Conservation (phyloP, 2,888 invertebrate genomes). For the Cataglyphis altisquamis region DNA sequence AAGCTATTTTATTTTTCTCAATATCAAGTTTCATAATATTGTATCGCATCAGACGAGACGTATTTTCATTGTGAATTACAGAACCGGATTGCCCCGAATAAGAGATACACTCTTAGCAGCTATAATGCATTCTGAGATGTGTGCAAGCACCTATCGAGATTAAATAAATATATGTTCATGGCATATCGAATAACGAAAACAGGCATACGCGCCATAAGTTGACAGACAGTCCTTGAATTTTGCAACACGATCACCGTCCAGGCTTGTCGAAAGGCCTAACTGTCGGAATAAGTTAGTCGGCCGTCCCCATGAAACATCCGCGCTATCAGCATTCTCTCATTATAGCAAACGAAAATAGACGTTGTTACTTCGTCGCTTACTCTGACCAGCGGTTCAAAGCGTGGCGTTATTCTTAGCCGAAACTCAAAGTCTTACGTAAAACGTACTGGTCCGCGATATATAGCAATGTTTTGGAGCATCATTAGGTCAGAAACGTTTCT, state of each 20-base stretch:
- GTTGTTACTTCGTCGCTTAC: constrained; percentile 76
- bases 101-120: neutral
- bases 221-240: constrained; percentile 38
- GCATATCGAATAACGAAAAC: constrained; percentile 13
- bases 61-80: neutral
- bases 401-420: constrained; percentile 75
- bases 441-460: constrained; percentile 57
- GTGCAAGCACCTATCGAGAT: constrained; percentile 12
- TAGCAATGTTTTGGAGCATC: constrained; percentile 62
- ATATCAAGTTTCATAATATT: neutral
- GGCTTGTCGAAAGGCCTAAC: constrained; percentile 23
- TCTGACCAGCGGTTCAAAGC: constrained; percentile 73
- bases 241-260: constrained; percentile 28
- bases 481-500: constrained; percentile 57
- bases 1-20: neutral
- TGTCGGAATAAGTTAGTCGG: constrained; percentile 42
- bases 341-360: constrained; percentile 77
- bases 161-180: constrained; percentile 26
- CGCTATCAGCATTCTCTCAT: constrained; percentile 71
- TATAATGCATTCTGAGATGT: constrained; percentile 8
- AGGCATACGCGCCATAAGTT: neutral
- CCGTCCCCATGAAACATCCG: constrained; percentile 56
- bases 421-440: constrained; percentile 78
- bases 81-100: neutral
- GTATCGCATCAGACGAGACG: neutral